These are phyloP conservation scores for Yponomeuta sedellus DNA, from an alignment of 2,888 invertebrate species.

Conservation along the genomic window DNA sequence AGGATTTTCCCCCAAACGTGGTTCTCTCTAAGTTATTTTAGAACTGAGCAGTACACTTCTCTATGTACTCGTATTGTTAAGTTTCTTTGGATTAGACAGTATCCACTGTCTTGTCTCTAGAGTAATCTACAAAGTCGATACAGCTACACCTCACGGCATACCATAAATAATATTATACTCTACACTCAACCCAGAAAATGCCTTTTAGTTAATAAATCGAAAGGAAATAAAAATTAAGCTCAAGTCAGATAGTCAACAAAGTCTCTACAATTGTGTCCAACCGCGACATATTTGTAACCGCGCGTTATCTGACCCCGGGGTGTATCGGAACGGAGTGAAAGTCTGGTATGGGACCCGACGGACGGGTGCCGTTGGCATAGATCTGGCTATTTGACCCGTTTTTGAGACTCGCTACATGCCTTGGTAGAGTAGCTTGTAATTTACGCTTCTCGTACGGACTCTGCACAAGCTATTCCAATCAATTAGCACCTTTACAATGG, in stretches of 20 bases:
- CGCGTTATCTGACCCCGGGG: constrained; percentile 43
- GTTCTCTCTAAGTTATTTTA: background rate
- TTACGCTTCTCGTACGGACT: background rate
- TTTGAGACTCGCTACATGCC: constrained; percentile 15
- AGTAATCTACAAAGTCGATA: too few relatives aligned
- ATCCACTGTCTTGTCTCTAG: too few relatives aligned
- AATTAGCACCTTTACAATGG: background rate
- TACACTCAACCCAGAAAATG: too few relatives aligned
- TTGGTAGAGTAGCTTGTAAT: background rate
- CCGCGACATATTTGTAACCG: constrained; percentile 17
- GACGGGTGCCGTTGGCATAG: constrained; percentile 54
- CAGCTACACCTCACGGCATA: too few relatives aligned
- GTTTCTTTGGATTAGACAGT: too few relatives aligned
- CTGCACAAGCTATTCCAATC: background rate
- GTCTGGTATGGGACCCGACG: constrained; percentile 46
- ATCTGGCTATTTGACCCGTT: constrained; percentile 33
- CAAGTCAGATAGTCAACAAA: background rate
- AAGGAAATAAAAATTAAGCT: too few relatives aligned
- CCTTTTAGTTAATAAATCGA: too few relatives aligned
- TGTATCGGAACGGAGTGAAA: constrained; percentile 35
- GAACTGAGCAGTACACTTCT: background rate
- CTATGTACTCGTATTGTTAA: too few relatives aligned
- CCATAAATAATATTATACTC: too few relatives aligned
- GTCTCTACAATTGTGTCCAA: background rate
- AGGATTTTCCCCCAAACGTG: background rate